These are phyloP conservation scores for Anguilla obscura DNA, from an alignment of 2,797 vertebrate genomes.

Conservation along the genomic window DNA sequence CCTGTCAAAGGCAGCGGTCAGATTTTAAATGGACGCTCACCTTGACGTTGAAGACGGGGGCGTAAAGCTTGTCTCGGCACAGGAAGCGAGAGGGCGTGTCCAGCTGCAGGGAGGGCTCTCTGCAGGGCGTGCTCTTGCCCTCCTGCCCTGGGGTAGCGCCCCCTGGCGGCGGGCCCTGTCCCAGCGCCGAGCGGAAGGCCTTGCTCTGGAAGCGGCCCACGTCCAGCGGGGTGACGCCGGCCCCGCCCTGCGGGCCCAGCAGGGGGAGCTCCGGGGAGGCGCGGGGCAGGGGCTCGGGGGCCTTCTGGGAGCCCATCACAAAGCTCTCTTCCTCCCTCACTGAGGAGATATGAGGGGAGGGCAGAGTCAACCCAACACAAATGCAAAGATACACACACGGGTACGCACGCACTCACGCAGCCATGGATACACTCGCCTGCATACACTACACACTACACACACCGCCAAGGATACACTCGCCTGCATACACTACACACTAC, in stretches of 20 bases:
- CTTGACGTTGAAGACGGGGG: slow-evolving; percentile 90
- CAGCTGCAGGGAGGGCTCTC: slow-evolving; percentile 79
- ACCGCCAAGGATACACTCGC: background rate
- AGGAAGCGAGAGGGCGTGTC: slow-evolving; percentile 96
- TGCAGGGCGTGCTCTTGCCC: slow-evolving; percentile 62
- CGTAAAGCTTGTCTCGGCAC: slow-evolving; percentile 89
- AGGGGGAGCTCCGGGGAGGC: slow-evolving; percentile 66
- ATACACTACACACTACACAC: no score
- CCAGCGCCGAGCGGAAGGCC: slow-evolving; percentile 79
- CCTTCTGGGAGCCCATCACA: slow-evolving; percentile 71
- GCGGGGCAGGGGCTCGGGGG: slow-evolving; percentile 41
- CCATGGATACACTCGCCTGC: background rate
- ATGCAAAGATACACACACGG: background rate
- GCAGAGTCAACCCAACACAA: background rate
- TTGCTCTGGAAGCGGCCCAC: slow-evolving; percentile 87
- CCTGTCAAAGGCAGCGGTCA: background rate
- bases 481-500: background rate
- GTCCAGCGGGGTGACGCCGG: slow-evolving; percentile 87
- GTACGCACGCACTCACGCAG: no score
- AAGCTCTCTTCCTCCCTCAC: slow-evolving; percentile 72
- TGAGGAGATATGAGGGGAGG: slow-evolving; percentile 39
- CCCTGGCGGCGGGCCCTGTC: slow-evolving; percentile 58
- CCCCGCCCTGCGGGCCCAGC: slow-evolving; percentile 63
- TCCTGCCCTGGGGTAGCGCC: slow-evolving; percentile 43
- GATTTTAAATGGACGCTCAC: slow-evolving; percentile 53